Base-by-base conservation (phyloP, 2,888 invertebrate genomes). In the Morpho helenor region DNA sequence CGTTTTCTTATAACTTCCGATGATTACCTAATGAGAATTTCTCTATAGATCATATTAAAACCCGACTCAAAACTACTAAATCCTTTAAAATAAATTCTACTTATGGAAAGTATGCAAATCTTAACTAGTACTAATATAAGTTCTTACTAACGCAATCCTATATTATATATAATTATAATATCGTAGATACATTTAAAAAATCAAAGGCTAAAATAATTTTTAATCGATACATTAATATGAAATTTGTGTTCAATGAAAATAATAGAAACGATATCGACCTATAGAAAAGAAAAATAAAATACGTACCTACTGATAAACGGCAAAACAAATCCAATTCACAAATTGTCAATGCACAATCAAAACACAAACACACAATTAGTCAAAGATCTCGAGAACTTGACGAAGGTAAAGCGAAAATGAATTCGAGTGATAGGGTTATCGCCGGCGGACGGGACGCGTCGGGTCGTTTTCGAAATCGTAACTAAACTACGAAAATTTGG, bases 401-500 rank as follows among this genome's bases (percentile, higher is more conserved):
- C 82, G 78, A 83, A 84, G 78, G 69, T 74, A 78, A 74, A 71
- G 69, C 74, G 75, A 80, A 82, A 82, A 77, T 80, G 76, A 74
- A 80, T 83, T 87, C 82, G 81, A 83, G 83, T 81, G 80, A 79
- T 83, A 83, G 75, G 73, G 79, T 78, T 77, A 77, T 87, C 86
- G 86, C 87, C 90, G 88, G 89, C 89, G 87, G 87, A 16, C 84
- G 87, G 84, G 84, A 89, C 88, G 87, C 88, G 90, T 89, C 90
- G 90, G 90, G 87, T 90, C 90, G 90, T 90, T 90, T 89, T 90
- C 90, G 90, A 85, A 89, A 88, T 90, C 89, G 90, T 88, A 88
- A 89, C 90, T 89, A 90, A 88, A 90, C 89, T 90, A 87, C 82
- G 87, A 84, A 86, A 87, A 82, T 73, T 88, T 89, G 90, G 90